Conservation (phyloP, 2,888 invertebrate genomes). For the Clivina fossor region DNA sequence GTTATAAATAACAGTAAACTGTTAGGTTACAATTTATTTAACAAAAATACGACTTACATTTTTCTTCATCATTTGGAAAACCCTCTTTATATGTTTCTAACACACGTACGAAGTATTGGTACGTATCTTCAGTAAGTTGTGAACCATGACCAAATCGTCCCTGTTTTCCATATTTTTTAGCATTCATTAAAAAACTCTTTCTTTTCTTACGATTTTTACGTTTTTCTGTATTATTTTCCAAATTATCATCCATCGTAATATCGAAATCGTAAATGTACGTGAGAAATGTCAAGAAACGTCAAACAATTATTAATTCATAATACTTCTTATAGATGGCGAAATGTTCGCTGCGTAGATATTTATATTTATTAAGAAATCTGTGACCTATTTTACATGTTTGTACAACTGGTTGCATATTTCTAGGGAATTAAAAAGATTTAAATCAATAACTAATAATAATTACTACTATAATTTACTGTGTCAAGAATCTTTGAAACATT, state of each 20-base stretch:
- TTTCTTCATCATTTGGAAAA: slow-evolving; percentile 70
- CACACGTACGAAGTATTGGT: slow-evolving; percentile 75
- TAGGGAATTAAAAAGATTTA: too few species aligned
- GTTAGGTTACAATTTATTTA: slow-evolving; percentile 1
- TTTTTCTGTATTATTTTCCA: slow-evolving; percentile 34
- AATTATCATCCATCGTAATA: slow-evolving; percentile 19
- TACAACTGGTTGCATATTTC: too few species aligned
- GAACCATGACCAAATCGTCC: slow-evolving; percentile 72
- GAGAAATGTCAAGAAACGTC: slow-evolving; percentile 10
- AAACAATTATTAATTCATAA: background rate
- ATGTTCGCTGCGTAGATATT: too few species aligned
- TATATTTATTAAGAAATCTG: too few species aligned
- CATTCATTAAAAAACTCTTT: slow-evolving; percentile 68
- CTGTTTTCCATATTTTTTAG: slow-evolving; percentile 74
- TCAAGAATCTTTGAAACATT: background rate
- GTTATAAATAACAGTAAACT: background rate
- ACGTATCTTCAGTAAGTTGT: slow-evolving; percentile 70
- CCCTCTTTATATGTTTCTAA: slow-evolving; percentile 70
- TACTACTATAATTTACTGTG: too few species aligned
- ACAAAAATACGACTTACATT: slow-evolving; percentile 56
- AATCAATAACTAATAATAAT: too few species aligned
- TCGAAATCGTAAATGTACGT: background rate
- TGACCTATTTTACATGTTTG: too few species aligned
- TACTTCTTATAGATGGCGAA: background rate
- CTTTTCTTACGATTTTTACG: slow-evolving; percentile 63